Evolutionary conservation across 2,888 invertebrate species (phyloP).

Genomic region (Nephrocerus scutellatus): DNA sequence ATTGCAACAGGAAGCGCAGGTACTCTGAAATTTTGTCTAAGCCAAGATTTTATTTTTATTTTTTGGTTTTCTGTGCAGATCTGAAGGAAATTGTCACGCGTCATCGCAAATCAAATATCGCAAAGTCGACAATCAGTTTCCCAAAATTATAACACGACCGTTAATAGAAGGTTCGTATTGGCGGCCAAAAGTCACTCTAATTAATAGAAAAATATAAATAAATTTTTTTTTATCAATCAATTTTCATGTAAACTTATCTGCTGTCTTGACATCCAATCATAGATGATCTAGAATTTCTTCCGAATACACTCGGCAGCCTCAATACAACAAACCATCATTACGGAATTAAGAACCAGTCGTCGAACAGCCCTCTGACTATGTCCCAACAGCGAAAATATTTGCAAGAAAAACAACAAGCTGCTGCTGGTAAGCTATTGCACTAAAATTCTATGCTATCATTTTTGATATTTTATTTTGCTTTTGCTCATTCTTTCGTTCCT

Average conservation of each 20-base stretch:
- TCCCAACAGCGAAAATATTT: too few relatives aligned
- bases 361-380: too few relatives aligned
- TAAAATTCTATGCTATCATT: too few relatives aligned
- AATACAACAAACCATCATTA: too few relatives aligned
- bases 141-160: slow-evolving; percentile 31
- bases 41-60: slow-evolving; percentile 6
- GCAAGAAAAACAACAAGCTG: too few relatives aligned
- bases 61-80: neutral
- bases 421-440: too few relatives aligned
- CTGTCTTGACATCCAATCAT: neutral
- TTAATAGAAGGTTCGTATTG: slow-evolving; percentile 29
- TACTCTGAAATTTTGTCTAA: slow-evolving; percentile 6
- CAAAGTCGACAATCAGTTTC: slow-evolving; percentile 34
- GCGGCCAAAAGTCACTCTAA: neutral
- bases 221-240: neutral
- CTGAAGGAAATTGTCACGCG: too few relatives aligned
- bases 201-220: neutral
- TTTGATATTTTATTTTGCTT: too few relatives aligned
- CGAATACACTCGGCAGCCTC: too few relatives aligned
- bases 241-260: neutral
- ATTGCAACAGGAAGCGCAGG: slow-evolving; percentile 28
- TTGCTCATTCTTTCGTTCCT: too few relatives aligned
- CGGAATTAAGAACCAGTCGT: too few relatives aligned
- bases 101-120: slow-evolving; percentile 36
- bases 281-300: slow-evolving; percentile 18